Base-by-base conservation (phyloP, 2,888 invertebrate species). In the Blomia tropicalis region DNA sequence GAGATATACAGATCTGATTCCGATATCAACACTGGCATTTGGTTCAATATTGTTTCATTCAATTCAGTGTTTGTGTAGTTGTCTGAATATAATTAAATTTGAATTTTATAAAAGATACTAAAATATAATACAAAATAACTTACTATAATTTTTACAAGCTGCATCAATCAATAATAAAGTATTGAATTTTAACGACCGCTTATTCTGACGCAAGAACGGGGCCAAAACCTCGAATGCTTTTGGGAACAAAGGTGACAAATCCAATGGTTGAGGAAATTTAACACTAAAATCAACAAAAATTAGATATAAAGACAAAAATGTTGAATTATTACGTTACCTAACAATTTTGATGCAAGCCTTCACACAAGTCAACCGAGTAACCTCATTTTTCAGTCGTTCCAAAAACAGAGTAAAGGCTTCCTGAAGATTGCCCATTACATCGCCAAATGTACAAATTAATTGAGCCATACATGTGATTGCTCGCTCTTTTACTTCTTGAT, bases 401-500 rank as follows among this genome's bases (percentile, higher is more conserved):
- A 95, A 77, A 73, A 98, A 90, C 71, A 98, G 85, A 5, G 95
- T 93, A 66, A 98, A 78, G 73, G 93, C 95, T 4, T 82, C 80
- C 1, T 80, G 81, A 62, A 95, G 77, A 59, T 77, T 73, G 75
- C 80, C 68, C 59, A 93, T 75, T 69, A 82, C 81, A 74, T 93
- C 91, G 0, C 92, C 93, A 68, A 95, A 82, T 73, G 89, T 88
- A 65, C 88, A 85, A 58, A 96, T 81, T 58, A 95, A 84, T 74
- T 93, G 90, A 17, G 93, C 92, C 84, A 91, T 89, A 70, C 95
- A 91, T 1, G 91, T 86, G 66, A 98, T 96, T 11, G 98, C 93
- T 27, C 92, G 81, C 73, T 98, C 98, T 75, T 98, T 96, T 0
- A 98, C 96, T 76, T 98, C 98, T 74, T 98, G 96, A 77, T 98